Evolutionary conservation across 2,113 vertebrate species (phyloP).

Genomic region (Dicrurus megarhynchus): DNA sequence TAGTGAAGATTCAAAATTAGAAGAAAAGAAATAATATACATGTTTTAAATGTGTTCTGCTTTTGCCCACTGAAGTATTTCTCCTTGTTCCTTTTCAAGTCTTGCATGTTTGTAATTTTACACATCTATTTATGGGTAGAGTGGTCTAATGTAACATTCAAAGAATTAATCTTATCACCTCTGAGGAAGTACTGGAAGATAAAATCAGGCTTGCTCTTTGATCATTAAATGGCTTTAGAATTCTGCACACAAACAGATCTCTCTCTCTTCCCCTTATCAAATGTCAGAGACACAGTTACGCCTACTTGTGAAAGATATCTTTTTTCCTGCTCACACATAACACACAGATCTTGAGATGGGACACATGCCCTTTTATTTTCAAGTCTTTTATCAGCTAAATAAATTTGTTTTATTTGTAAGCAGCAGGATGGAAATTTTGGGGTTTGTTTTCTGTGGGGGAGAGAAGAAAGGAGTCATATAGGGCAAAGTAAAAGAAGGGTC

Average conservation of each 20-base stretch:
- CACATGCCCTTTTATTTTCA: not conserved
- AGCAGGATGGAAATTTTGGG: not conserved
- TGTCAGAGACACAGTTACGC: not conserved
- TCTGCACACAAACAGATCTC: slow-evolving; percentile 20
- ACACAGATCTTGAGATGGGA: not conserved
- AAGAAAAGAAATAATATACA: not conserved
- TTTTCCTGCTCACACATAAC: not conserved
- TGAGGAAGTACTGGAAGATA: slow-evolving; percentile 46
- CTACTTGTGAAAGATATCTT: not conserved
- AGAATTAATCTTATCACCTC: slow-evolving; percentile 52
- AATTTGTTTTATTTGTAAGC: not conserved
- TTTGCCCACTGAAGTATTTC: not conserved
- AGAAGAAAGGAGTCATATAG: not conserved
- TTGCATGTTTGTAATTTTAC: not conserved
- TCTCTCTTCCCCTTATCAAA: slow-evolving; percentile 21
- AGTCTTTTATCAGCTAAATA: not conserved
- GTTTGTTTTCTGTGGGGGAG: not conserved
- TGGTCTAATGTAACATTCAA: not conserved
- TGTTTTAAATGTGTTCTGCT: not conserved
- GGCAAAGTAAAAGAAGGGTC: not conserved
- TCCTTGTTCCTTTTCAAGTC: not conserved
- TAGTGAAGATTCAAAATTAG: not conserved
- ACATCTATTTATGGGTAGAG: slow-evolving; percentile 24
- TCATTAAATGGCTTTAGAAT: slow-evolving; percentile 43
- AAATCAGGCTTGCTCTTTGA: slow-evolving; percentile 54